Evolutionary conservation across 1,140 invertebrate species (phyloP).

Genomic region (Zaprionus africanus): DNA sequence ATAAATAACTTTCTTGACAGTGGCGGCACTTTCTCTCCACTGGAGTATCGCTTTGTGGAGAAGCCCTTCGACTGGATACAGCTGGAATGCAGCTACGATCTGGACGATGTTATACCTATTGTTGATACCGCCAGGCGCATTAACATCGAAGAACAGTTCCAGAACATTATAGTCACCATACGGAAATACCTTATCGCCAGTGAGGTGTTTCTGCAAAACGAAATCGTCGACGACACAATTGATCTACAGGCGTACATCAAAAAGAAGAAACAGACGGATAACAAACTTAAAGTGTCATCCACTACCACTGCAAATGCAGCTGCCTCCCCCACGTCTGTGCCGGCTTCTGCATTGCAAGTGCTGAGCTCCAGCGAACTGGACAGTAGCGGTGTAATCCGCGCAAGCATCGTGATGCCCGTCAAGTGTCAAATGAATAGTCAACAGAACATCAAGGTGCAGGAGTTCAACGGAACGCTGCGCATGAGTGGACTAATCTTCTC

Average conservation of each 20-base stretch:
- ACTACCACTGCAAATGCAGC: not conserved
- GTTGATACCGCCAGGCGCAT: slow-evolving; percentile 57
- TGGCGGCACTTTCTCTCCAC: slow-evolving; percentile 68
- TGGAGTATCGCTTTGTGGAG: slow-evolving; percentile 77
- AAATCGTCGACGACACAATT: slow-evolving; percentile 68
- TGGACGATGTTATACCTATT: slow-evolving; percentile 79
- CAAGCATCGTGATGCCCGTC: slow-evolving; percentile 70
- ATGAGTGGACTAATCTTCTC: slow-evolving; percentile 73
- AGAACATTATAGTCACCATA: slow-evolving; percentile 66
- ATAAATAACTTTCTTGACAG: slow-evolving; percentile 30
- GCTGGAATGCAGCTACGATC: slow-evolving; percentile 76
- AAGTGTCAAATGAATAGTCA: slow-evolving; percentile 69
- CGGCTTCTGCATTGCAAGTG: slow-evolving; percentile 37
- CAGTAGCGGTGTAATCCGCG: slow-evolving; percentile 49
- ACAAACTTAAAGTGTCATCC: slow-evolving; percentile 51
- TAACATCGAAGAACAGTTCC: slow-evolving; percentile 82
- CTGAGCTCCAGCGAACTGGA: slow-evolving; percentile 13
- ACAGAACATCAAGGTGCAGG: slow-evolving; percentile 61
- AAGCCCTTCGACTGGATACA: slow-evolving; percentile 77
- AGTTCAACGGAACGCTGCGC: slow-evolving; percentile 71
- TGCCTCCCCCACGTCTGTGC: slow-evolving; percentile 1
- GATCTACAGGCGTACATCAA: slow-evolving; percentile 72
- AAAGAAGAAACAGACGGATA: slow-evolving; percentile 55
- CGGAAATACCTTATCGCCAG: slow-evolving; percentile 69
- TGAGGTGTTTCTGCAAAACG: slow-evolving; percentile 78